phyloP scores from a whole-genome alignment of 2,797 vertebrate species.

The Oreortyx pictus region DNA sequence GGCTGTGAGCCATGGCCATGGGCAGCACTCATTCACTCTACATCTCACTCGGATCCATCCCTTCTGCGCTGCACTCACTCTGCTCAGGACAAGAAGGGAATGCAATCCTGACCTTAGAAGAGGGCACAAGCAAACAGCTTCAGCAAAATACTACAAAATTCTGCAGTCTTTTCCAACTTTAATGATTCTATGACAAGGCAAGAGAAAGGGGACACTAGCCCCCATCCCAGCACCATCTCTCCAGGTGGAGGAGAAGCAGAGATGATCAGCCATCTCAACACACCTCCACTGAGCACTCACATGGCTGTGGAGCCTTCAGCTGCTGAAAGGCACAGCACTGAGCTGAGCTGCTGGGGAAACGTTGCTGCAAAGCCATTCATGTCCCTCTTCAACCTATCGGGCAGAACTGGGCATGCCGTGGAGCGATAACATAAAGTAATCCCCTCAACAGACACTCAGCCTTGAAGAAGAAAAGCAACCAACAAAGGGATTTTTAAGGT shows the following conservation, averaged over 20 bases:
- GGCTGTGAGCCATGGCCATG: rapidly evolving
- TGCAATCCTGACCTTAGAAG: neutral
- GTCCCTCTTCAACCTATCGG: rapidly evolving
- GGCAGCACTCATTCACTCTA: rapidly evolving
- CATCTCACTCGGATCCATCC: neutral
- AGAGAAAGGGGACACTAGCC: neutral
- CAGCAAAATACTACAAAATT: neutral
- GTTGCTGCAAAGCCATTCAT: neutral
- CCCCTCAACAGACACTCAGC: neutral
- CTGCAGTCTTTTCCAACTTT: no score
- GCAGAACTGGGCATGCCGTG: neutral
- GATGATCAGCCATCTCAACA: neutral
- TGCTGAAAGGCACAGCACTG: neutral
- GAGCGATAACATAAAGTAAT: neutral
- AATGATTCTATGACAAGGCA: neutral
- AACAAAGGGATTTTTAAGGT: conserved; percentile 61
- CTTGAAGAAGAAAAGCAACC: conserved; percentile 21
- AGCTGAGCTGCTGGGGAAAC: neutral
- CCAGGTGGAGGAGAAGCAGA: neutral
- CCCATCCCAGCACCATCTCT: neutral
- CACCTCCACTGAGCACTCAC: rapidly evolving
- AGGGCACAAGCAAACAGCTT: neutral
- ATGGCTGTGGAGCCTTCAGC: neutral
- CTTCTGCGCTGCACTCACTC: rapidly evolving
- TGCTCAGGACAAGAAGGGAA: neutral